Conservation (phyloP, 2,113 vertebrate species). For the Candoia aspera region DNA sequence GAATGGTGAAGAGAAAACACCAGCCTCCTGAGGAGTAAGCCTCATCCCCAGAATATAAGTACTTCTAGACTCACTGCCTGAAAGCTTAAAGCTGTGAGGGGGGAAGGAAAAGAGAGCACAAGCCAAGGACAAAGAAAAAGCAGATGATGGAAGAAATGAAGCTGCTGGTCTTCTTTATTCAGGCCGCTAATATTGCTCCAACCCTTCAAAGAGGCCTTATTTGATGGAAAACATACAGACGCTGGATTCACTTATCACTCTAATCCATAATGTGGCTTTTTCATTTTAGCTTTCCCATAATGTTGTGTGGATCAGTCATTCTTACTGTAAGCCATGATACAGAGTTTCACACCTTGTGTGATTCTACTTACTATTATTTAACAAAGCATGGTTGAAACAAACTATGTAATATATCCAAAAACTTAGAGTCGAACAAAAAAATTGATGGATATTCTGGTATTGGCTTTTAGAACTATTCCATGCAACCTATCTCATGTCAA, state of each 20-base stretch:
- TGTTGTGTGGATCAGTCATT: not conserved
- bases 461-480: not conserved
- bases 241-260: not conserved
- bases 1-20: not conserved
- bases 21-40: not conserved
- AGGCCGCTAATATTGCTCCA: not conserved
- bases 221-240: not conserved
- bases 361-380: not conserved
- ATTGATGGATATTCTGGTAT: not conserved
- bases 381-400: not conserved
- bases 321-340: not conserved
- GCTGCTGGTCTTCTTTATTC: not conserved
- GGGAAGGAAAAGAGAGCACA: not conserved
- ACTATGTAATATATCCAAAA: not conserved
- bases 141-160: not conserved
- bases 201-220: not conserved
- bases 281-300: not conserved
- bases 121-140: not conserved
- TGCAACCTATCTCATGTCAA: not conserved
- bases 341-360: not conserved
- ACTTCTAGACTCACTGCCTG: not conserved
- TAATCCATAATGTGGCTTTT: not conserved
- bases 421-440: not conserved
- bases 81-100: not conserved
- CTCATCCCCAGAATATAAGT: not conserved